Evolutionary conservation across 2,888 invertebrate genomes (phyloP), one percentile per base, ranked within the genome.

Genomic region (Tryphoninae sp.): DNA sequence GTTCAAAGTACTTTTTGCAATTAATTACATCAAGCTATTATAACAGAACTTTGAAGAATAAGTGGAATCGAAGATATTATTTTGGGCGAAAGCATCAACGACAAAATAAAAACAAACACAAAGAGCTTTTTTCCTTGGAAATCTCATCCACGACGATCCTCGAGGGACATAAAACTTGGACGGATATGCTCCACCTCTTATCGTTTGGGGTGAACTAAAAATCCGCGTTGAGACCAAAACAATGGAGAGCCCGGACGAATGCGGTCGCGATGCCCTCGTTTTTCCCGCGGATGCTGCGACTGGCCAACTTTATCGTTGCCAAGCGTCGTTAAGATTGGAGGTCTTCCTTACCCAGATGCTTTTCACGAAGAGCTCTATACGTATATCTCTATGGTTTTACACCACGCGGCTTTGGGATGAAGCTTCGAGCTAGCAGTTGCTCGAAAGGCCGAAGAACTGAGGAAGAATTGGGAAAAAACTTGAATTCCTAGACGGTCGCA

Each of bases 241-340:
- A 87, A 87, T 84, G 81, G 84, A 82, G 71, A 84, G 65, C 72
- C 72, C 73, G 72, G 73, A 76, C 58, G 55, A 59, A 65, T 71
- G 78, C 68, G 69, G 85, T 74, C 55, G 73, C 62, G 68, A 68
- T 74, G 77, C 73, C 16, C 62, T 59, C 58, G 69, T 68, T 81
- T 81, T 78, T 75, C 58, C 75, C 58, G 51, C 58, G 19, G 61
- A 13, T 58, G 64, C 33, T 61, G 69, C 55, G 85, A 67, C 69
- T 78, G 59, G 71, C 58, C 53, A 78, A 88, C 87, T 90, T 91
- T 89, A 89, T 90, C 88, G 87, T 85, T 68, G 83, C 83, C 71
- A 78, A 82, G 85, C 82, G 87, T 86, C 88, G 89, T 90, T 89
- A 89, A 90, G 89, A 90, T 90, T 90, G 89, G 82, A 85, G 85